Base-by-base conservation (phyloP, 2,113 vertebrate genomes). In the Caranx melampygus region DNA sequence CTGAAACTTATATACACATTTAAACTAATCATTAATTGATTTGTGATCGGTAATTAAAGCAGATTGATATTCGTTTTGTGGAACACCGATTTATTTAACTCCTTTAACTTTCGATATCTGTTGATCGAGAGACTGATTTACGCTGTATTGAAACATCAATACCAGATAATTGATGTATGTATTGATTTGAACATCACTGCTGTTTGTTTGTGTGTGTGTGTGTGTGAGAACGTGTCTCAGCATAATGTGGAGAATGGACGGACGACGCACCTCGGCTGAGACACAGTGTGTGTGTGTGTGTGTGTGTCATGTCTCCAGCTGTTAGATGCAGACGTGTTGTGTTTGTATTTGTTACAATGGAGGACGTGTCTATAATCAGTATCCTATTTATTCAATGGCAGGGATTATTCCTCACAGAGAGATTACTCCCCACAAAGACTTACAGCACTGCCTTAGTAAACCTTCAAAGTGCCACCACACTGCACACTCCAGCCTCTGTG, bases 401-500 rank as follows among this genome's bases (percentile, higher is more conserved):
- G 16, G 67, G 63, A 82, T 87, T 75, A 79, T 75, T 75, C 40
- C 73, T 69, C 21, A 63, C 47, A 64, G 49, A 51, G 37, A 71
- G 68, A 86, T 84, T 78, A 81, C 61, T 49, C n/a, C n/a, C 12
- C 75, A 67, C 63, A 65, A 76, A 84, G 71, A 74, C 42, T 77
- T 6, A 40, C 49, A 58, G 26, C 51, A 0, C 11, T 42, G 49
- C 60, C 34, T 79, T 79, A 65, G 68, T 83, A 66, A 80, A 82
- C 72, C 78, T 71, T 81, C 62, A 72, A 54, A 82, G 51, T 75
- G 57, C 44, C 72, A 45, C 33, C 18, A n/a, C 20, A 34, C 69
- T 60, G 69, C 55, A 77, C 58, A 51, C 61, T 79, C 35, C 63
- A 62, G 57, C 45, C 44, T 68, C 73, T 51, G 35, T 34, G 62